phyloP scores from a whole-genome alignment of 2,797 vertebrate species.

The Tenualosa ilisha region DNA sequence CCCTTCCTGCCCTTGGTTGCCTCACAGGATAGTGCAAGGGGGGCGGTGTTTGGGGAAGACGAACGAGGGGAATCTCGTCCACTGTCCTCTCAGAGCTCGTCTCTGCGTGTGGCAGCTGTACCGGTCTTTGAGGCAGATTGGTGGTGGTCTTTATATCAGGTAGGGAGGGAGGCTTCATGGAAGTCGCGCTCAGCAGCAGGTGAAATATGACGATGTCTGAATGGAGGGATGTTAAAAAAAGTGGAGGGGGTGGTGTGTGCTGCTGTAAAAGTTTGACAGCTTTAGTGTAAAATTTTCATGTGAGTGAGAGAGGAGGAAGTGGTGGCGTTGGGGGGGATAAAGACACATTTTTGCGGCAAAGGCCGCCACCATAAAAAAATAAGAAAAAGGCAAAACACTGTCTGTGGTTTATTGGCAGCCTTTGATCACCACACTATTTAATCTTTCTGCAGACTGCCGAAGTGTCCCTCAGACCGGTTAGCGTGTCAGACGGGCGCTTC shows the following conservation, averaged over 20 bases:
- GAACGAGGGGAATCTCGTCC: not conserved
- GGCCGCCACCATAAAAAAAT: slow-evolving; percentile 25
- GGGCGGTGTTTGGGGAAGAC: not conserved
- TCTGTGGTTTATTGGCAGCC: slow-evolving; percentile 16
- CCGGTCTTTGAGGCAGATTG: not conserved
- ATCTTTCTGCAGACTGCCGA: slow-evolving; percentile 27
- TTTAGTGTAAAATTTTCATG: not conserved
- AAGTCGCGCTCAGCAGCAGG: not conserved
- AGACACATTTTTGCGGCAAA: not conserved
- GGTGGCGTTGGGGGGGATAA: not conserved
- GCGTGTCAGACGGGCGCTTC: slow-evolving; percentile 17
- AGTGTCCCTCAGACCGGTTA: slow-evolving; percentile 3
- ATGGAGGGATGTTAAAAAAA: no score
- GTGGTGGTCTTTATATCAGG: slow-evolving; percentile 36
- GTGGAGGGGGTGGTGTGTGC: no score
- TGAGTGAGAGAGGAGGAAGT: no score
- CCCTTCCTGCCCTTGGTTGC: not conserved
- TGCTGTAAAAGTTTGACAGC: not conserved
- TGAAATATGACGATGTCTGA: not conserved
- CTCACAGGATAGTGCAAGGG: not conserved
- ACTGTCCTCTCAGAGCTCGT: not conserved
- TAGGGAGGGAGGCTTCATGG: slow-evolving; percentile 44
- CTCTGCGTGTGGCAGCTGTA: not conserved
- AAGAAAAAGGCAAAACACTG: not conserved
- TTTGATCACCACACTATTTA: slow-evolving; percentile 40